phyloP scores from a whole-genome alignment of 37 sponge, comb jelly and placozoan species.

The Amphimedon queenslandica region DNA sequence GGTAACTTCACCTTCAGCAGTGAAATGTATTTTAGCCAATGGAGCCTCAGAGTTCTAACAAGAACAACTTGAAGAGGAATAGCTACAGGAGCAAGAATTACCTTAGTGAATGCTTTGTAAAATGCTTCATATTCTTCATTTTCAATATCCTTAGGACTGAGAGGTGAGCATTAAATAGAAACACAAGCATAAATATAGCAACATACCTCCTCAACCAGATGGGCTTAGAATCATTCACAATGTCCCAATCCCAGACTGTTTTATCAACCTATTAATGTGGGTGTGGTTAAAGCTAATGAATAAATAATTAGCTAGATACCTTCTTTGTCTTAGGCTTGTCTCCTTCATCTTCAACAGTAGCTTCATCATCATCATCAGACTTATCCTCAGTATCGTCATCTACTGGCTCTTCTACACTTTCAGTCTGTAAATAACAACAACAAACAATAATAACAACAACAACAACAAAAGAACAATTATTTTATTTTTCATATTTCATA shows the following conservation, averaged over 20 bases:
- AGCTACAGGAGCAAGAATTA: not conserved
- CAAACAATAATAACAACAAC: too few species aligned
- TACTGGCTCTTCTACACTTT: conserved; percentile 87
- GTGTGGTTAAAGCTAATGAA: not conserved
- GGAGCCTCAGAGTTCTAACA: conserved; percentile 71
- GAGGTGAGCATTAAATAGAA: not conserved
- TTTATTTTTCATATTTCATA: too few species aligned
- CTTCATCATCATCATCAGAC: conserved; percentile 62
- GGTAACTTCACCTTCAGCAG: conserved; percentile 98
- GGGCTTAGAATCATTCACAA: conserved; percentile 93
- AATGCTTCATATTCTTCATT: conserved; percentile 91
- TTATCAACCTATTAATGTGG: conserved; percentile 75
- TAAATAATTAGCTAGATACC: conserved; percentile 17
- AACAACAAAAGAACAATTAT: too few species aligned
- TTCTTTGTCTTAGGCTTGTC: conserved; percentile 94
- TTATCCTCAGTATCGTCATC: conserved; percentile 56
- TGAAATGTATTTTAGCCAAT: conserved; percentile 92
- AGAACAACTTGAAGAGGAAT: not conserved
- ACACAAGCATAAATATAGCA: not conserved
- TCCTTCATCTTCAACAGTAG: conserved; percentile 69
- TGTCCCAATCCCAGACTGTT: conserved; percentile 99
- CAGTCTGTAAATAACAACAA: conserved; percentile 58
- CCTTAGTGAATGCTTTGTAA: conserved; percentile 91
- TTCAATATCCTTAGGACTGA: conserved; percentile 86
- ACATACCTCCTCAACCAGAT: conserved; percentile 87